Evolutionary conservation across 2,888 invertebrate species (phyloP).

Genomic region (Pammene aurita): DNA sequence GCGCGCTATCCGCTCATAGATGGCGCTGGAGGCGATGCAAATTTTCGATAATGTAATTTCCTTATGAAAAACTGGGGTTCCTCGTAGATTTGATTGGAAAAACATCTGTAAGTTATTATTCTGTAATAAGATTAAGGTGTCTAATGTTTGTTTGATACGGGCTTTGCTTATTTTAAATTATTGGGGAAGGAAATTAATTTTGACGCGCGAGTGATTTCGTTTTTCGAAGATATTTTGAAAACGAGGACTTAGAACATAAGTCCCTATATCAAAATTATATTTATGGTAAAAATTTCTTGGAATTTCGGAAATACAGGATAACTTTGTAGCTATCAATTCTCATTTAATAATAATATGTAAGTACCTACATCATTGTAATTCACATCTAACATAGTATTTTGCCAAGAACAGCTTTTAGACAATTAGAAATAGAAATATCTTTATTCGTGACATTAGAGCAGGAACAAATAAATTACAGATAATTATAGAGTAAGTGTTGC

Average conservation of each 20-base stretch:
- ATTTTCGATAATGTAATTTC: conserved; percentile 78
- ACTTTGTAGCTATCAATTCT: too few species aligned
- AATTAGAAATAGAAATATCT: too few species aligned
- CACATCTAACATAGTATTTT: too few species aligned
- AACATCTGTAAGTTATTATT: conserved; percentile 80
- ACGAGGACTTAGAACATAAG: not conserved
- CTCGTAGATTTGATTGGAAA: conserved; percentile 73
- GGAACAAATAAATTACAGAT: too few species aligned
- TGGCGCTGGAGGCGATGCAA: conserved; percentile 79
- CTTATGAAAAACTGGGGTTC: conserved; percentile 78
- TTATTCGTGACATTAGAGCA: too few species aligned
- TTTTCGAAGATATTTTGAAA: conserved; percentile 4
- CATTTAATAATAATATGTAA: too few species aligned
- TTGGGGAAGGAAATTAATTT: conserved; percentile 55
- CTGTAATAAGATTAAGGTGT: conserved; percentile 79
- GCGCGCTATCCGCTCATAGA: conserved; percentile 66
- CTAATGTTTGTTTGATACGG: conserved; percentile 76
- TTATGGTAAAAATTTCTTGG: too few species aligned
- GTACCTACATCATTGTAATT: too few species aligned
- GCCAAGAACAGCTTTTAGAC: too few species aligned
- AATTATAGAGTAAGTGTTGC: too few species aligned
- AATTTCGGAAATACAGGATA: too few species aligned
- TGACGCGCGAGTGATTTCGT: conserved; percentile 30
- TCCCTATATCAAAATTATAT: not conserved
- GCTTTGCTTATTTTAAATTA: conserved; percentile 51